Evolutionary conservation across 2,888 invertebrate genomes (phyloP).

Genomic region (Diadromus collaris): DNA sequence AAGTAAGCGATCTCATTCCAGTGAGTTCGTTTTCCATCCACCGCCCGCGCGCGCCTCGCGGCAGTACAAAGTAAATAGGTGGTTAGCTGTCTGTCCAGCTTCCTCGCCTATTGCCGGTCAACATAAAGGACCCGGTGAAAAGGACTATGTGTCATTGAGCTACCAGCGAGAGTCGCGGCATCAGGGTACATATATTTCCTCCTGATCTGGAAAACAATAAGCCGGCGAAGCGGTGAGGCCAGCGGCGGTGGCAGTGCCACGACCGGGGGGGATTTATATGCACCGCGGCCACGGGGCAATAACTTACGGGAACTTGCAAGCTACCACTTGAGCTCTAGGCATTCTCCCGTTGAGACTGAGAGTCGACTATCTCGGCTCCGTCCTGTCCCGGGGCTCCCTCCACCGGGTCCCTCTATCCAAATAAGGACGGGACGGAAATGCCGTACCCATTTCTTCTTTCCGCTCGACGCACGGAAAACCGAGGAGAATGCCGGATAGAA

Average conservation of each 20-base stretch:
- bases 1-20: constrained; percentile 34
- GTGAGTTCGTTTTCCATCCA: constrained; percentile 2
- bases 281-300: constrained; percentile 74
- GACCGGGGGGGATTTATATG: constrained; percentile 76
- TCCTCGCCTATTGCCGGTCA: constrained; percentile 26
- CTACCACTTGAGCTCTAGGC: constrained; percentile 69
- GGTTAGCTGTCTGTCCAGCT: constrained; percentile 11
- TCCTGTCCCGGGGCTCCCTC: constrained; percentile 69
- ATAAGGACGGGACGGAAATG: constrained; percentile 79
- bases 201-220: constrained; percentile 80
- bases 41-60: constrained; percentile 8
- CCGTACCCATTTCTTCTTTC: constrained; percentile 73
- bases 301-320: constrained; percentile 73
- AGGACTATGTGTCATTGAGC: constrained; percentile 54
- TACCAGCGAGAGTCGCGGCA: constrained; percentile 51
- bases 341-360: constrained; percentile 59
- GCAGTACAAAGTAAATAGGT: constrained; percentile 48
- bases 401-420: constrained; percentile 67
- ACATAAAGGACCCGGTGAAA: constrained; percentile 36
- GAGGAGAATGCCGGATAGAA: constrained; percentile 24
- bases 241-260: constrained; percentile 31
- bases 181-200: constrained; percentile 78
- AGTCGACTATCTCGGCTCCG: constrained; percentile 37
- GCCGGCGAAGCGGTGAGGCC: constrained; percentile 57
- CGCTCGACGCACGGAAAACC: constrained; percentile 30